Evolutionary conservation across 2,797 vertebrate species (phyloP).

Genomic region (Sus cebifrons): DNA sequence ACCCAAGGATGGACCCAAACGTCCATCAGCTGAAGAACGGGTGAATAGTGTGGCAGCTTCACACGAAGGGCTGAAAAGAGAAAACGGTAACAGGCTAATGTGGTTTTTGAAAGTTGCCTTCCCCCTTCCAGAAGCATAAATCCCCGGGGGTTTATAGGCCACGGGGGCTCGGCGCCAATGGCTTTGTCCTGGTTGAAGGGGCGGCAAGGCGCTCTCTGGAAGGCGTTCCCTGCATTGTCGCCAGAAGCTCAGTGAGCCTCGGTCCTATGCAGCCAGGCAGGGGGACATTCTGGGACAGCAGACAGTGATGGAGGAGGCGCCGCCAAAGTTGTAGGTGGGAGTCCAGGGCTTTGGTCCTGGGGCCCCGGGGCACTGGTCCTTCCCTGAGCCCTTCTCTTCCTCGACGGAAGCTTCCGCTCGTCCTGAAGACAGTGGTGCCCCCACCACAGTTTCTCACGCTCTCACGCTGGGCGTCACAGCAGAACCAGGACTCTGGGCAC

Average conservation of each 20-base stretch:
- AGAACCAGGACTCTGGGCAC: background rate
- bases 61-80: background rate
- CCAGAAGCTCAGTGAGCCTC: background rate
- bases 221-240: rapidly evolving
- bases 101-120: background rate
- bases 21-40: background rate
- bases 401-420: rapidly evolving
- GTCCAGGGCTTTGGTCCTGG: too few relatives aligned
- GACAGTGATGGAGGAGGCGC: rapidly evolving
- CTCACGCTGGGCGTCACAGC: background rate
- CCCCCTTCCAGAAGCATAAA: background rate
- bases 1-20: background rate
- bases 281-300: background rate
- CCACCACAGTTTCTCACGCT: background rate
- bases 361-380: background rate
- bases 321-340: rapidly evolving
- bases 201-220: rapidly evolving
- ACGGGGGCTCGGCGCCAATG: background rate
- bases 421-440: background rate
- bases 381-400: background rate
- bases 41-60: rapidly evolving
- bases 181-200: rapidly evolving
- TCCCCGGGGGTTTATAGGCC: background rate
- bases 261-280: rapidly evolving
- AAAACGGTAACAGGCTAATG: too few relatives aligned